Conservation (phyloP, 2,113 vertebrate species). For the Myanophis thanlyinensis region DNA sequence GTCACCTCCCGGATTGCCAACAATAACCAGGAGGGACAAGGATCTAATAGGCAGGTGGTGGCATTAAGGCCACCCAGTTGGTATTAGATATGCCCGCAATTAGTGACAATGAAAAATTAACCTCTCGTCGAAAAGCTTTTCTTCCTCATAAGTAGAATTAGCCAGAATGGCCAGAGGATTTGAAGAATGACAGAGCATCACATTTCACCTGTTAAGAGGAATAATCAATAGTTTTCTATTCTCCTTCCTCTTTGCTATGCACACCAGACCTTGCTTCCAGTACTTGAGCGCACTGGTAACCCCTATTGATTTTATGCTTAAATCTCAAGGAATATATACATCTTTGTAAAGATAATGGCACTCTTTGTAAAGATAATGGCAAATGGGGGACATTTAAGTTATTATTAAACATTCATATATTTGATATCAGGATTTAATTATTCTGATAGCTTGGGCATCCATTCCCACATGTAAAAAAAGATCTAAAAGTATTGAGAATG, state of each 20-base stretch:
- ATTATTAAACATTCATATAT: neutral
- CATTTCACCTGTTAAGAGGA: constrained; percentile 41
- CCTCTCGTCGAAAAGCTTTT: neutral
- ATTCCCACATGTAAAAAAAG: neutral
- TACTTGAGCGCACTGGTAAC: constrained; percentile 37
- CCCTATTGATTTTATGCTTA: constrained; percentile 59
- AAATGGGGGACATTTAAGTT: neutral
- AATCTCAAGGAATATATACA: constrained; percentile 49
- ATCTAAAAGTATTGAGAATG: neutral
- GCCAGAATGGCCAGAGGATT: constrained; percentile 8
- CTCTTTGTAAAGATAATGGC: constrained; percentile 31
- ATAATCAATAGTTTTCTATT: constrained; percentile 49
- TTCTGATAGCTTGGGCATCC: neutral
- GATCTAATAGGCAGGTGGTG: too few relatives aligned
- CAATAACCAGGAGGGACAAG: too few relatives aligned
- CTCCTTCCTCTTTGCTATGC: constrained; percentile 27
- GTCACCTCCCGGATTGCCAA: too few relatives aligned
- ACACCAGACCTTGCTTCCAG: constrained; percentile 35
- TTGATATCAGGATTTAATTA: neutral
- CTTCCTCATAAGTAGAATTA: constrained; percentile 20
- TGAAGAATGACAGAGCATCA: constrained; percentile 37
- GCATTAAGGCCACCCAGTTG: too few relatives aligned
- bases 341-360: constrained; percentile 33
- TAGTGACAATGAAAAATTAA: neutral
- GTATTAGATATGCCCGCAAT: neutral